Base-by-base conservation (phyloP, 2,888 invertebrate species). In the Barypeithes pellucidus region DNA sequence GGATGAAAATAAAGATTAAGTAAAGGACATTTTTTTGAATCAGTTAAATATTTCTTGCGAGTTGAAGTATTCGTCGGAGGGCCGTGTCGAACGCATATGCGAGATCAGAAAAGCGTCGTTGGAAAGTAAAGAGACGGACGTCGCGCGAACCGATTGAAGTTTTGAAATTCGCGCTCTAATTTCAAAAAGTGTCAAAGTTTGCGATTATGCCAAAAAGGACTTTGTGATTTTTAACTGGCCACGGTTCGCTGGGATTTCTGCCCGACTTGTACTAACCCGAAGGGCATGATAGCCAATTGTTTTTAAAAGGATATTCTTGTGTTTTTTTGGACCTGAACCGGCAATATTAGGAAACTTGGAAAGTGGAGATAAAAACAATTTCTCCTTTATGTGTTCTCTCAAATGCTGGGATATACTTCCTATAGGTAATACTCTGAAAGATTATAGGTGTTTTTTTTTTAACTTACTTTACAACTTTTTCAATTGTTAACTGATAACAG, bases 351-450 rank as follows among this genome's bases (percentile, higher is more conserved):
- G 54, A 79, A 78, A 80, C 80, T 79, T 80, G 77, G 36, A 61
- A 54, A 8, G 50, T 57, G 59, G 33, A 59, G 54, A 67, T 59
- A 72, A 43, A 24, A 67, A 39, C 29, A 74, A 74, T 66, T 70
- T 67, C 45, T 72, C 52, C 83, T 85, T 88, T 87, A 88, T 88
- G 88, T 87, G 85, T 86, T 87, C 88, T 88, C 87, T 88, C 89
- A 88, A 89, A 90, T 89, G 89, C 88, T 90, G 90, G 90, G 90
- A 88, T 90, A 90, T 89, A 90, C 91, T 89, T 87, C 88, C 86
- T 91, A 89, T 88, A 90, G 89, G 88, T 89, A 89, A 86, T 77
- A 18, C 18, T 59, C 29, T 47, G 11, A 29, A 29, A 3, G 14
- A 52, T 12, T 14, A 57, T 33, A 33, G 33, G 54, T 33, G 5